A percentile compares a stretch with the other conserved stretches of the same genome.
phyloP scores from a whole-genome alignment of 2,113 vertebrate species.

The Holacanthus passer region DNA sequence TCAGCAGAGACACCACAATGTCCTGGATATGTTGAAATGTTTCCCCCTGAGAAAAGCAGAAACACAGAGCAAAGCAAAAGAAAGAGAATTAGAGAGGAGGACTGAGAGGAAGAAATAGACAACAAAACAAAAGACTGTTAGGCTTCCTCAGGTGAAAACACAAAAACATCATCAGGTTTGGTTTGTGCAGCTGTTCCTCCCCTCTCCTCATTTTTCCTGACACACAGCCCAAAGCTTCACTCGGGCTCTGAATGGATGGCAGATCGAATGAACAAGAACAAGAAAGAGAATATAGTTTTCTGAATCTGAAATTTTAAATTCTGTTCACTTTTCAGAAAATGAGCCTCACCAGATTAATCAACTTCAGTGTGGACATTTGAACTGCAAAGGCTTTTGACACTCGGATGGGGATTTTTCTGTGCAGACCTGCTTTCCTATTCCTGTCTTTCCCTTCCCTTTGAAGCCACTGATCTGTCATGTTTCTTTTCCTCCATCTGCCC shows the following conservation, averaged over 20 bases:
- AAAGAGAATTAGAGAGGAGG: slow-evolving; percentile 15
- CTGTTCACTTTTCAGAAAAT: slow-evolving; percentile 28
- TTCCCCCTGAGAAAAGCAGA: slow-evolving; percentile 83
- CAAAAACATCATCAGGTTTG: slow-evolving; percentile 32
- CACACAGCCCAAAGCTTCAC: slow-evolving; percentile 17
- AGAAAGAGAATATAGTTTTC: slow-evolving; percentile 29
- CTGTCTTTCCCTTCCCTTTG: slow-evolving; percentile 27
- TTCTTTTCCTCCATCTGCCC: slow-evolving; percentile 35
- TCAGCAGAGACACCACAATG: slow-evolving; percentile 91
- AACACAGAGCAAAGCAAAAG: slow-evolving; percentile 17
- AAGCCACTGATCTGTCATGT: slow-evolving; percentile 40
- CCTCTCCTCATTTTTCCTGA: no score
- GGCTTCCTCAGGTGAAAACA: slow-evolving; percentile 15
- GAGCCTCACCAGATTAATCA: slow-evolving; percentile 14
- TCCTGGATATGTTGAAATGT: slow-evolving; percentile 93
- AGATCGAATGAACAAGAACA: slow-evolving; percentile 51
- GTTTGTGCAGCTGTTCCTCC: slow-evolving; percentile 3
- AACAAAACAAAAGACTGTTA: slow-evolving; percentile 24
- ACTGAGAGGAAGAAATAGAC: slow-evolving; percentile 10
- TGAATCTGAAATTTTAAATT: slow-evolving; percentile 17
- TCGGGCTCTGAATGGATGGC: background rate
- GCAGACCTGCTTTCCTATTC: slow-evolving; percentile 32
- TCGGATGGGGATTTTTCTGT: background rate
- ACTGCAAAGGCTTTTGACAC: slow-evolving; percentile 6
- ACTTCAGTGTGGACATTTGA: slow-evolving; percentile 22